A percentile compares a stretch with the other conserved stretches of the same genome.
Conservation (phyloP, 1,140 invertebrate genomes). For the Bombus sibiricus region DNA sequence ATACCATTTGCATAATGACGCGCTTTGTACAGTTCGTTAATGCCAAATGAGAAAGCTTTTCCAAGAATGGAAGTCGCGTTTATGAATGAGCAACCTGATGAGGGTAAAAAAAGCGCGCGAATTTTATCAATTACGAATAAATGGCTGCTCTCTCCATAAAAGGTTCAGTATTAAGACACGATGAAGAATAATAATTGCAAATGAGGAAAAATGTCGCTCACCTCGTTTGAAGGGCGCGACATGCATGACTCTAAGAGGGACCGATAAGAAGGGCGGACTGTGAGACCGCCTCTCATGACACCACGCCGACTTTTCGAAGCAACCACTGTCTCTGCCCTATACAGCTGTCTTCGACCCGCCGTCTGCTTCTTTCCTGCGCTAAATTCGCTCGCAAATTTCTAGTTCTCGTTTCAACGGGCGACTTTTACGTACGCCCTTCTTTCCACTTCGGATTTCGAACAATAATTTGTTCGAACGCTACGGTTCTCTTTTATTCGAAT, state of each 20-base stretch:
- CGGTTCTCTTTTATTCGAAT: background rate
- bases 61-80: slow-evolving; percentile 4
- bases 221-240: slow-evolving; percentile 82
- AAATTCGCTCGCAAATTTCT: slow-evolving; percentile 29
- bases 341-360: slow-evolving; percentile 53
- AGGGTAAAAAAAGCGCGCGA: slow-evolving; percentile 42
- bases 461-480: background rate
- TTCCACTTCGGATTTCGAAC: background rate
- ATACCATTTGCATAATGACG: too few relatives aligned
- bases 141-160: background rate
- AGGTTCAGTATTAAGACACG: background rate
- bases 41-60: background rate
- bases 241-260: slow-evolving; percentile 82
- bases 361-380: slow-evolving; percentile 30
- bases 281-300: slow-evolving; percentile 83
- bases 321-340: slow-evolving; percentile 72
- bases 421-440: slow-evolving; percentile 23
- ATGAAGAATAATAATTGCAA: background rate
- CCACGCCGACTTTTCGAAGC: slow-evolving; percentile 78
- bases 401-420: slow-evolving; percentile 3
- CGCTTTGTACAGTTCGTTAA: background rate
- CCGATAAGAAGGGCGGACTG: slow-evolving; percentile 81
- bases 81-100: slow-evolving; percentile 36
- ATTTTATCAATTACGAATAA: slow-evolving; percentile 30
- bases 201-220: slow-evolving; percentile 63